Base-by-base conservation (phyloP, 1,140 invertebrate genomes). In the Drosophila miranda region DNA sequence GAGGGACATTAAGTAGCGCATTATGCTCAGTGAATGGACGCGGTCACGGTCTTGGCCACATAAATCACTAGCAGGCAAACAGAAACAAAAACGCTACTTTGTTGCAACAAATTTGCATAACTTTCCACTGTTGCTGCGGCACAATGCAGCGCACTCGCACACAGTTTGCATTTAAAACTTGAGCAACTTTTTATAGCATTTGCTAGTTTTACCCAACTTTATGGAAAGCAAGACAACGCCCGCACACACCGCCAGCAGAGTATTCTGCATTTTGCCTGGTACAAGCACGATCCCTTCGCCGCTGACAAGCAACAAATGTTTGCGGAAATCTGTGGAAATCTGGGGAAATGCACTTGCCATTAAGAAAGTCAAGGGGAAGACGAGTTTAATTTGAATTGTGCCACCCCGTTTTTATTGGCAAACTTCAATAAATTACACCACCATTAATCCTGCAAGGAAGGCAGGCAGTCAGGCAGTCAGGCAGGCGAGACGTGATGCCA, bases 41-140 rank as follows among this genome's bases (percentile, higher is more conserved):
- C 54, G 81, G 63, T 73, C 72, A 75, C 75, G 73, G 59, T 76
- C 61, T 75, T 48, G 67, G 82, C 68, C 81, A 84, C 78, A 86
- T 87, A 86, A 86, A 86, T 86, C 82, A 86, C 70, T 82, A 58
- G 82, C 78, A 86, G 71, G 28, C 30, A 34, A 38, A 38, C 11
- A 13, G 11, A 0, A 13, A 13, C 70, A 80, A 76, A 66, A 70
- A 52, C 51, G 49, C 78, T 87, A 87, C 82, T 86, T 78, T 86
- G 78, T 75, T 86, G 82, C 82, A 82, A 72, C 67, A 81, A 78
- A 86, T 87, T 87, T 86, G 82, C 81, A 86, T 86, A 86, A 86
- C 74, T 82, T 78, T 87, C 50, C 66, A 49, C 66, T 69, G 66
- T 69, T 69, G 54, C 60, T 52, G 56, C 48, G 28, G 13, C 61